Evolutionary conservation across 2,888 invertebrate genomes (phyloP), one percentile per base, ranked within the genome.

Genomic region (Erebia epiphron): DNA sequence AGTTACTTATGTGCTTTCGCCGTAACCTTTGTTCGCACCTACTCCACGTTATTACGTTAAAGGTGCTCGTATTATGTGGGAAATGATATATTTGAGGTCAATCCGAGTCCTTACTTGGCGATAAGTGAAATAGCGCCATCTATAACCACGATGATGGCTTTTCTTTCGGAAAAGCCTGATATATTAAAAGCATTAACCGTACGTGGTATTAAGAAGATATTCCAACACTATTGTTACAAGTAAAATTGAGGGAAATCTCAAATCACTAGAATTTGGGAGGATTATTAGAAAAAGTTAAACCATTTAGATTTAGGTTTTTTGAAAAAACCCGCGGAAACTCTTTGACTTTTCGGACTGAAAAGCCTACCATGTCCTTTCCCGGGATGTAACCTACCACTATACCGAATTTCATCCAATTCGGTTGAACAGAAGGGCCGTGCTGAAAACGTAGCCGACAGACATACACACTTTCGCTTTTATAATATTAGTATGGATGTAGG

Each of bases 121-220:
- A 49, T 62, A 68, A 70, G 57, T 62, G 50, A 56, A 67, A 70
- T 70, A 62, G 56, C 57, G 62, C 56, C 67, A 63, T 70, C 66
- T 50, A 70, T 67, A 67, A 61, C 46, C 62, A 63, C 50, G 66
- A 82, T 79, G 76, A 81, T 77, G 79, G 76, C 79, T 81, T 82
- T 82, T 84, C 86, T 84, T 86, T 85, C 82, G 79, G 72, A 71
- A 70, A 76, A 76, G 76, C 70, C 71, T 78, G 79, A 82, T 86
- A 82, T 85, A 88, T 82, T 76, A 80, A 69, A 43, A 69, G 81
- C 82, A 83, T 86, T 82, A 85, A 79, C 76, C 79, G 81, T 82
- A 83, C 84, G 84, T 84, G 81, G 16, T 16, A 9, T 52, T 52
- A 81, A 83, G 82, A 86, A 52, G 7, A 16, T 8, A n/a, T 52